Evolutionary conservation across 2,113 vertebrate genomes (phyloP).

Genomic region (Turdus rufiventris): DNA sequence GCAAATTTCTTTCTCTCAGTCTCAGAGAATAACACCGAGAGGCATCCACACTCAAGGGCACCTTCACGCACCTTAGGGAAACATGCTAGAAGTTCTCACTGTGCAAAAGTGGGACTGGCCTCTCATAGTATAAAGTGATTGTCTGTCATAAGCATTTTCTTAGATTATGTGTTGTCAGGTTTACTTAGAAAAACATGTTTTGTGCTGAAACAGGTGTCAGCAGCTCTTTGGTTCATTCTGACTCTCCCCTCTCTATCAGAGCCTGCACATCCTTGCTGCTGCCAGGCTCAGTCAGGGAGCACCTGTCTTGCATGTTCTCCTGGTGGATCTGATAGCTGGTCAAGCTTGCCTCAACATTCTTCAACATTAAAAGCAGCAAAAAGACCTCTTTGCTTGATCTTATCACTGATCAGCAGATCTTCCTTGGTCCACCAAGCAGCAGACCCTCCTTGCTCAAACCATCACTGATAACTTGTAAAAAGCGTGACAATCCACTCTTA

Average conservation of each 20-base stretch:
- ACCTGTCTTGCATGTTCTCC: neutral
- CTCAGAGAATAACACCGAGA: neutral
- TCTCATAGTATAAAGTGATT: neutral
- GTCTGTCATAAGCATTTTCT: neutral
- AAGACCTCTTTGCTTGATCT: neutral
- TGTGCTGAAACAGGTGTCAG: neutral
- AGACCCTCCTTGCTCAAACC: neutral
- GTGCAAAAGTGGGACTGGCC: neutral
- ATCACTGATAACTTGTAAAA: neutral
- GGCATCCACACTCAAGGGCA: neutral
- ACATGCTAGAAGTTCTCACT: neutral
- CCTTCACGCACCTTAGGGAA: neutral
- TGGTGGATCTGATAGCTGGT: neutral
- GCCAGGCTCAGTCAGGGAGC: neutral
- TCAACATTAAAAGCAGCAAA: neutral
- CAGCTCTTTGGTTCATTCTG: neutral
- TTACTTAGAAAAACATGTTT: neutral
- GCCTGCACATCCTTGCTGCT: neutral
- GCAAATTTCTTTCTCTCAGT: neutral
- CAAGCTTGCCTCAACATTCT: neutral
- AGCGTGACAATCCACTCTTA: fast-evolving
- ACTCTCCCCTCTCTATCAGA: too few relatives aligned
- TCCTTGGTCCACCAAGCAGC: neutral
- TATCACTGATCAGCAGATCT: neutral
- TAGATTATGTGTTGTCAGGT: neutral